These are phyloP conservation scores for Cosmia trapezina DNA, from an alignment of 2,888 invertebrate species.

Conservation along the genomic window DNA sequence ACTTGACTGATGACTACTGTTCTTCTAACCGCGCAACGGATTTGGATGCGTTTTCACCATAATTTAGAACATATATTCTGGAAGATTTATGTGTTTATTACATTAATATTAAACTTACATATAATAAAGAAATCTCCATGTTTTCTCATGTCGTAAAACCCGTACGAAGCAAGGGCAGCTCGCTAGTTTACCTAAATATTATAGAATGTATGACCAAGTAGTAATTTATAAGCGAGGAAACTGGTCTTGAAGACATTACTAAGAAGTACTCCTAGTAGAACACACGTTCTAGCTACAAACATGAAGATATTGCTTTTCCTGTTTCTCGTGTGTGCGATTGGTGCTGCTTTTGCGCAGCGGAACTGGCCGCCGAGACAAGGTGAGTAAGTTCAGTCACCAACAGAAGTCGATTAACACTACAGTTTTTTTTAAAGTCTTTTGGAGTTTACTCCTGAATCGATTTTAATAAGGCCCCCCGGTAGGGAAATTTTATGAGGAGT, in stretches of 20 bases:
- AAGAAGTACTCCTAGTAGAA: background rate
- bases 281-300: background rate
- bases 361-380: accelerated
- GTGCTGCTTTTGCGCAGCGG: background rate
- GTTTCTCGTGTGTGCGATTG: conserved; percentile 12
- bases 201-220: background rate
- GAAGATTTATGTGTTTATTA: too few species aligned
- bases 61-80: too few species aligned
- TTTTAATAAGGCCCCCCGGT: too few species aligned
- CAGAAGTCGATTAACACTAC: background rate
- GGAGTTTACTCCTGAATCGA: too few species aligned
- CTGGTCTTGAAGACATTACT: background rate
- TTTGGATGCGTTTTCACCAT: too few species aligned
- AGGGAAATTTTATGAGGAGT: too few species aligned
- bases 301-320: conserved; percentile 27
- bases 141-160: background rate
- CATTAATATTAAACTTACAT: background rate
- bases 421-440: too few species aligned
- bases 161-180: too few species aligned
- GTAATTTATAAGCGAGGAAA: background rate
- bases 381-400: background rate
- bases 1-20: too few species aligned
- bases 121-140: background rate
- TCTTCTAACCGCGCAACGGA: too few species aligned
- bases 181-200: background rate